These are phyloP conservation scores for Beris morrisii DNA, from an alignment of 2,888 invertebrate genomes.

Conservation along the genomic window DNA sequence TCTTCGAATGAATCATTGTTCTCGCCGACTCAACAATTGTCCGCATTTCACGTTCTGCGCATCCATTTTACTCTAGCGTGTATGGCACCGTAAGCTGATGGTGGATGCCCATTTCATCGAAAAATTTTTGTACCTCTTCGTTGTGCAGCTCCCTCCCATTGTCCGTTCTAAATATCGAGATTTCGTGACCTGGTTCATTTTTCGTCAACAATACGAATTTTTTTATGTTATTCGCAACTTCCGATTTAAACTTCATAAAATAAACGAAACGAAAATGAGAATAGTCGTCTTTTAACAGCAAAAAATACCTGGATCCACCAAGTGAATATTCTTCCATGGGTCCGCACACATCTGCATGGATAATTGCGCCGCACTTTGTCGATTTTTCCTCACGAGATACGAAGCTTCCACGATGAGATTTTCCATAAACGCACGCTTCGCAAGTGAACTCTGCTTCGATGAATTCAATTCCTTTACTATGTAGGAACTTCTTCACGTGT, in stretches of 20 bases:
- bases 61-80: conserved; percentile 51
- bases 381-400: conserved; percentile 34
- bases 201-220: conserved; percentile 1
- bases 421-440: conserved; percentile 41
- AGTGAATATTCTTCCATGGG: conserved; percentile 40
- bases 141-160: conserved; percentile 43
- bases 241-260: conserved; percentile 33
- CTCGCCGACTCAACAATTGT: conserved; percentile 38
- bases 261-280: conserved; percentile 12
- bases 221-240: conserved; percentile 8
- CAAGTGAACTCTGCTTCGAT: conserved; percentile 31
- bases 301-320: conserved; percentile 36
- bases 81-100: conserved; percentile 44
- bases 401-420: conserved; percentile 40
- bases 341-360: conserved; percentile 43
- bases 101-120: conserved; percentile 42
- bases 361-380: conserved; percentile 36
- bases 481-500: background rate
- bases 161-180: conserved; percentile 20
- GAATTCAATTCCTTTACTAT: background rate
- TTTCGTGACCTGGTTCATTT: conserved; percentile 6
- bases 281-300: conserved; percentile 39
- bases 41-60: conserved; percentile 48
- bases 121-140: conserved; percentile 40
- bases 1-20: conserved; percentile 40